Evolutionary conservation across 2,888 invertebrate genomes (phyloP).

Genomic region (Caenorhabditis sp.): DNA sequence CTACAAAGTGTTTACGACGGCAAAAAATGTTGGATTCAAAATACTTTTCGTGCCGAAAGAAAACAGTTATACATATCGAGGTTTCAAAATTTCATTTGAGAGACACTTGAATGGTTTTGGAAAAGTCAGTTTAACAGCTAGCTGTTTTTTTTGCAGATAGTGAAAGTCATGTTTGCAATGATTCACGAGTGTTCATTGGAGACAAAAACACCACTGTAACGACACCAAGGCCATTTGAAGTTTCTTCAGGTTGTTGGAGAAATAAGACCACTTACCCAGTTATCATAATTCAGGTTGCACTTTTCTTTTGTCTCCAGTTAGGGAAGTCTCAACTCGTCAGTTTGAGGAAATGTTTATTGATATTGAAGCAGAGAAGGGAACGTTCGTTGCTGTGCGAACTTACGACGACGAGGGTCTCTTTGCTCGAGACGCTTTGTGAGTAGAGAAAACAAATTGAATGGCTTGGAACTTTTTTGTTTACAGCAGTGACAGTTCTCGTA

Average conservation of each 20-base stretch:
- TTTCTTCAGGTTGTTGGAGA: constrained; percentile 2
- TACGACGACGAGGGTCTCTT: constrained; percentile 27
- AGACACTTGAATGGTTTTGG: background rate
- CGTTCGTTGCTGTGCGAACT: constrained; percentile 23
- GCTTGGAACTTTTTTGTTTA: background rate
- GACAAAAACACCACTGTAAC: background rate
- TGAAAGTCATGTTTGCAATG: background rate
- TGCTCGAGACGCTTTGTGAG: constrained; percentile 7
- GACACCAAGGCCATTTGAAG: background rate
- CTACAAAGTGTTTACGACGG: constrained; percentile 19
- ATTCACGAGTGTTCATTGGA: background rate
- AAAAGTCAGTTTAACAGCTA: background rate
- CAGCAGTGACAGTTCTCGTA: constrained; percentile 7
- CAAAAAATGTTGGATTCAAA: constrained; percentile 29
- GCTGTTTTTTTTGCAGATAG: background rate
- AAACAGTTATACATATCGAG: background rate
- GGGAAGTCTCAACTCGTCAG: background rate
- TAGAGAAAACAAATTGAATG: too few relatives aligned
- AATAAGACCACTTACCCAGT: too few relatives aligned
- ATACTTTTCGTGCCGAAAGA: constrained; percentile 20
- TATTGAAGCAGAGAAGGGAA: background rate
- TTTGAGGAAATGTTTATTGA: constrained; percentile 37
- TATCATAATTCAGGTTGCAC: constrained; percentile 22
- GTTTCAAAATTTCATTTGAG: constrained; percentile 33
- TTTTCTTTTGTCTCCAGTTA: constrained; percentile 7